Evolutionary conservation across 2,113 vertebrate genomes (phyloP).

Genomic region (Leptobrachium ailaonicum): DNA sequence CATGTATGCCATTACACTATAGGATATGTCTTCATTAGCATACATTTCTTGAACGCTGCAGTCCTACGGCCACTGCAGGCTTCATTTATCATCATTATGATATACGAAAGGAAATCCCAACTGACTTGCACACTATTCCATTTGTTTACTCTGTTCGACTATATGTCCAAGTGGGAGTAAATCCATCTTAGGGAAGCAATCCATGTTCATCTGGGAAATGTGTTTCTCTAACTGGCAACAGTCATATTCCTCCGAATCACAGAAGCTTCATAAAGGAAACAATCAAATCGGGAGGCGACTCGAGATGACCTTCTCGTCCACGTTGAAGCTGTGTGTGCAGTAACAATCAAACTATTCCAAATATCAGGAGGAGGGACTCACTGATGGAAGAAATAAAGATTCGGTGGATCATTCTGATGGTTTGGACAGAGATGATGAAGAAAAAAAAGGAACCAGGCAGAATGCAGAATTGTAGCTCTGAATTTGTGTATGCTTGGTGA

Average conservation of each 20-base stretch:
- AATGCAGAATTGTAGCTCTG: too few relatives aligned
- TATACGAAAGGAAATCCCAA: conserved; percentile 25
- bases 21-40: conserved; percentile 36
- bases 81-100: conserved; percentile 48
- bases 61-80: conserved; percentile 30
- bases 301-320: too few relatives aligned
- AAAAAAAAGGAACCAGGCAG: too few relatives aligned
- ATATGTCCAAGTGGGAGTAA: conserved; percentile 37
- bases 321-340: too few relatives aligned
- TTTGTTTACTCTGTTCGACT: conserved; percentile 42
- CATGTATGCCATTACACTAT: background rate
- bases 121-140: conserved; percentile 27
- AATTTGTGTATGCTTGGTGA: too few relatives aligned
- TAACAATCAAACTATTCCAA: too few relatives aligned
- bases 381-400: too few relatives aligned
- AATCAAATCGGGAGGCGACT: background rate
- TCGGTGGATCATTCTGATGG: too few relatives aligned
- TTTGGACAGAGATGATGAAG: too few relatives aligned
- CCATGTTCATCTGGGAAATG: conserved; percentile 14
- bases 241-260: background rate
- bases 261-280: background rate
- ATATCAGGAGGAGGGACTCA: too few relatives aligned
- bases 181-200: conserved; percentile 36
- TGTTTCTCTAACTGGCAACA: background rate
- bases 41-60: conserved; percentile 22